phyloP scores from a whole-genome alignment of 2,113 vertebrate genomes.

The Gallinago jamesoni region DNA sequence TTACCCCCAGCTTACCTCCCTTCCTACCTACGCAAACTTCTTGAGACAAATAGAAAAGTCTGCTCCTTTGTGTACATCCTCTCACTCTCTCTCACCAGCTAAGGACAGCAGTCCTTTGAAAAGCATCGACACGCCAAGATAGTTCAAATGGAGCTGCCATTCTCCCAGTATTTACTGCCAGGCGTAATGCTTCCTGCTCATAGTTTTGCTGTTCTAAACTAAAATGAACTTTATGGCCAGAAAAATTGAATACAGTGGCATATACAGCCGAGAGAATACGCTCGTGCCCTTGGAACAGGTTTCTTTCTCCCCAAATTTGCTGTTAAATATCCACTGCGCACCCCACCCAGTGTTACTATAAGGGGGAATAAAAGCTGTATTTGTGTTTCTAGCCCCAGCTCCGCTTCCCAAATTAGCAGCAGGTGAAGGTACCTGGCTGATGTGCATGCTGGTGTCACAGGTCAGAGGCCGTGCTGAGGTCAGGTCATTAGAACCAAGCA shows the following conservation, averaged over 20 bases:
- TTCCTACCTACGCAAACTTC: slow-evolving; percentile 4
- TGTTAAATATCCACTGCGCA: not conserved
- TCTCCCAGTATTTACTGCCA: slow-evolving; percentile 53
- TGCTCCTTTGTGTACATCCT: not conserved
- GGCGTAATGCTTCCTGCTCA: slow-evolving; percentile 32
- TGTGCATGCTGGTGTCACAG: slow-evolving; percentile 96
- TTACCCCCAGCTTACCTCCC: not conserved
- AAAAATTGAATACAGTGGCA: slow-evolving; percentile 37
- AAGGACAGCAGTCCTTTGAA: slow-evolving; percentile 13
- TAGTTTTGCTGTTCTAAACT: slow-evolving; percentile 41
- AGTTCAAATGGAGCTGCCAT: slow-evolving; percentile 13
- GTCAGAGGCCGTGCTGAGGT: slow-evolving; percentile 93
- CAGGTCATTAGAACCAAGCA: slow-evolving; percentile 95
- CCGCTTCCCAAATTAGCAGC: not conserved
- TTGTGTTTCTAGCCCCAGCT: not conserved
- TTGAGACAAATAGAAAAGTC: slow-evolving; percentile 11
- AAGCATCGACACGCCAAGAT: slow-evolving; percentile 16
- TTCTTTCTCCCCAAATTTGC: not conserved
- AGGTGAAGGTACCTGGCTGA: slow-evolving; percentile 87
- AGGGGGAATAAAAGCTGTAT: not conserved
- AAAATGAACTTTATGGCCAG: slow-evolving; percentile 50
- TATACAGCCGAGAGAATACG: slow-evolving; percentile 8
- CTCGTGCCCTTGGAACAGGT: not conserved
- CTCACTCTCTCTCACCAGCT: not conserved
- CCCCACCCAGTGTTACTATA: not conserved